A percentile compares a stretch with the other conserved stretches of the same genome.
These are phyloP conservation scores for Pangasius mekongensis DNA, from an alignment of 2,797 vertebrate species.

Conservation along the genomic window DNA sequence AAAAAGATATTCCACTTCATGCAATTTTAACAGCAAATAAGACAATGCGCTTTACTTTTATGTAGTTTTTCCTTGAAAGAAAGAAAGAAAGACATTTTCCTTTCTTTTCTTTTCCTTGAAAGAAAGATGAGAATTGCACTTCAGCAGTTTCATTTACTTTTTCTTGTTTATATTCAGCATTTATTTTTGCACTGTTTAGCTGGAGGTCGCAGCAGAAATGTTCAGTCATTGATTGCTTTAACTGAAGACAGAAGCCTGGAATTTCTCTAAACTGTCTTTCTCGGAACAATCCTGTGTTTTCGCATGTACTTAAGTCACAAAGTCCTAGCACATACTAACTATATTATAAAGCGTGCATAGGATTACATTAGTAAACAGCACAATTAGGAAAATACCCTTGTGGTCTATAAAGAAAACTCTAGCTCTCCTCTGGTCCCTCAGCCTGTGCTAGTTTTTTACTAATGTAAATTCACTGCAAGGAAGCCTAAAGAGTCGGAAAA, in stretches of 20 bases:
- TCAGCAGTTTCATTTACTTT: not conserved
- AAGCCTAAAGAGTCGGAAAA: conserved; percentile 9
- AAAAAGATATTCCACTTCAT: not conserved
- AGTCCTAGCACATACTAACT: not conserved
- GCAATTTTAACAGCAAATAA: not conserved
- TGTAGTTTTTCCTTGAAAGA: not conserved
- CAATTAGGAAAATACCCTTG: not conserved
- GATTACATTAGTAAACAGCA: conserved; percentile 7
- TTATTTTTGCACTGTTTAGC: not conserved
- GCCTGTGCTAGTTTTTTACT: conserved; percentile 6
- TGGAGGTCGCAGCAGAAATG: not conserved
- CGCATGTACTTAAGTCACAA: not conserved
- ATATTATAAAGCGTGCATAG: not conserved
- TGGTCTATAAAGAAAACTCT: not conserved
- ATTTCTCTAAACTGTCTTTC: not conserved
- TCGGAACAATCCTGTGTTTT: not conserved
- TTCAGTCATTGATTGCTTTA: not conserved
- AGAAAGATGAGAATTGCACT: not conserved
- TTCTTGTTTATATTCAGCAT: not conserved
- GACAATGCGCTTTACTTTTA: not conserved
- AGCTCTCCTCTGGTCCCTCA: not conserved
- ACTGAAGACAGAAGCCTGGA: not conserved
- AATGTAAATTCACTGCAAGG: not conserved
- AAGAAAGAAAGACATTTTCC: not conserved
- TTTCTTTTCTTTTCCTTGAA: not conserved